A percentile compares a stretch with the other conserved stretches of the same genome.
Evolutionary conservation across 2,888 invertebrate species (phyloP).

Genomic region (Cyclophora albipunctata): DNA sequence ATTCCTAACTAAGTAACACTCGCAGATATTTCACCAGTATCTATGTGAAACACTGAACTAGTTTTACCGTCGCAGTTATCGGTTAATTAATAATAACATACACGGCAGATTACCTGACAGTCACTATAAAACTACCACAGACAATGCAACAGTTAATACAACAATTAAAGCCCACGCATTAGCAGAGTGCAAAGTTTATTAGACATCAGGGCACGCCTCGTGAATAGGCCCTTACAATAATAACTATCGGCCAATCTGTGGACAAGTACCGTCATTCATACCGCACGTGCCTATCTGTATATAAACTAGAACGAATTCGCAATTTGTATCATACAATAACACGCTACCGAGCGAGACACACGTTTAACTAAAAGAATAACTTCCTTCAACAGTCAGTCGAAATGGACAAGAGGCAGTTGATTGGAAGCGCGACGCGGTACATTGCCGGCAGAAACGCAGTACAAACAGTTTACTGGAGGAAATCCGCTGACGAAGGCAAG

Average conservation of each 20-base stretch:
- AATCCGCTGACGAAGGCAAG: constrained; percentile 60
- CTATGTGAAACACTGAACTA: too few relatives aligned
- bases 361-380: too few relatives aligned
- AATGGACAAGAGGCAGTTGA: constrained; percentile 73
- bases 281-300: constrained; percentile 41
- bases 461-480: constrained; percentile 86
- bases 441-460: constrained; percentile 83
- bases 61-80: too few relatives aligned
- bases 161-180: constrained; percentile 38
- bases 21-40: too few relatives aligned
- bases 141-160: too few relatives aligned
- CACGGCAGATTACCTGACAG: too few relatives aligned
- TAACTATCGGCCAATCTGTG: too few relatives aligned
- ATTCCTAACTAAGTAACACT: too few relatives aligned
- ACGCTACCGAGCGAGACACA: constrained; percentile 5
- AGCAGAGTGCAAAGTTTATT: constrained; percentile 49
- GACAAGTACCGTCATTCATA: constrained; percentile 22
- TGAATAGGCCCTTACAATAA: constrained; percentile 34
- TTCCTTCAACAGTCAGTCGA: constrained; percentile 6
- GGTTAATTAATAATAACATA: too few relatives aligned
- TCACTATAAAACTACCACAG: too few relatives aligned
- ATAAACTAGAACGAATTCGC: constrained; percentile 23
- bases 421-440: constrained; percentile 82
- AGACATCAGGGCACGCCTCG: constrained; percentile 28
- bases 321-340: constrained; percentile 1